Evolutionary conservation across 2,797 vertebrate species (phyloP), one percentile per base, ranked within the genome.

Genomic region (Cynopterus sphinx): DNA sequence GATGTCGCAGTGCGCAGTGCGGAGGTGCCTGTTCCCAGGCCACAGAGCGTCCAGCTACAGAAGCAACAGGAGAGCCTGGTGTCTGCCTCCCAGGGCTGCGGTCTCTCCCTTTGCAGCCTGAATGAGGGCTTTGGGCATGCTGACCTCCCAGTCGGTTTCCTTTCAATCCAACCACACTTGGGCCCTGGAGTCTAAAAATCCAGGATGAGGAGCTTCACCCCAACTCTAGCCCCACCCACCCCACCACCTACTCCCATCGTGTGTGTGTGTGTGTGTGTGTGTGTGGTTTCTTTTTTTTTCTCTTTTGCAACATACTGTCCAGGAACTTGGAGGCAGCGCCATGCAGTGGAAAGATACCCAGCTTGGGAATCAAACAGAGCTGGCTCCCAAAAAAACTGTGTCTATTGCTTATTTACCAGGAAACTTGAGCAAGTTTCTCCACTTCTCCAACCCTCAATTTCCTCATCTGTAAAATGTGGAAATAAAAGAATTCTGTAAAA

Each of bases 371-470:
- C 83, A 21, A 49, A 92, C 17, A 24, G 17, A 53, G 16, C 22
- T 59, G 41, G 8, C 31, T 93, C 68, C 74, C 26, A 6, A 4
- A 0, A 41, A 70, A 53, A 59, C 31, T 59, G 57, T 15, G n/a
- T 81, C 87, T 81, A 26, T 28, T 31, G 24, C 74, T 83, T 43
- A 49, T 49, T 87, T 28, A 10, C 41, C 39, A 31, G 15, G 55
- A 81, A 71, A 90, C 0, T 13, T 43, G 1, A 26, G 61, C 5
- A 33, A 5, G 11, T 13, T 71, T 77, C 59, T 90, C 15, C 86
- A n/a, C 39, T 33, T 78, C 59, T 16, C 36, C 36, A 61, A 90
- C 49, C 46, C 79, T 91, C 22, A 28, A 75, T 71, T 83, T 89
- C 31, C 21, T 74, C 53, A 46, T 39, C 70, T 89, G 12, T 22